These are phyloP conservation scores for Semaprochilodus insignis DNA, from an alignment of 2,797 vertebrate genomes.

Conservation along the genomic window DNA sequence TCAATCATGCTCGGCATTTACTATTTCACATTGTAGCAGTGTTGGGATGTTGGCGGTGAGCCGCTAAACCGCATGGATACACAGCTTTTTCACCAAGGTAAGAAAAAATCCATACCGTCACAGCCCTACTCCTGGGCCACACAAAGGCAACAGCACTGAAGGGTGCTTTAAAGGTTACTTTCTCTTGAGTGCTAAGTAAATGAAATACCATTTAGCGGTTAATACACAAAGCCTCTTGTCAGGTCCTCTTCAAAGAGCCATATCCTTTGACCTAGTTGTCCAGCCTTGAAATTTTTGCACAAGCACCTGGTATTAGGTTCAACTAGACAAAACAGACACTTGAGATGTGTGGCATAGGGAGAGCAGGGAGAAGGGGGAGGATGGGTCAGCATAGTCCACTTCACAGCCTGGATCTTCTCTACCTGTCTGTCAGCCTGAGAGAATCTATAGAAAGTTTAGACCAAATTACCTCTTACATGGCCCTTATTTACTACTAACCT, in stretches of 20 bases:
- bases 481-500: neutral
- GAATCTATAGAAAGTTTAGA: slow-evolving; percentile 55
- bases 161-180: slow-evolving; percentile 77
- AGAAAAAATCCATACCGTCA: too few relatives aligned
- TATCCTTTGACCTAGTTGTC: slow-evolving; percentile 87
- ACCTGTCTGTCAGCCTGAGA: slow-evolving; percentile 68
- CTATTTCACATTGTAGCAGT: too few relatives aligned
- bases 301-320: slow-evolving; percentile 81
- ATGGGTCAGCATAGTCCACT: slow-evolving; percentile 72
- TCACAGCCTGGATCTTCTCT: slow-evolving; percentile 73
- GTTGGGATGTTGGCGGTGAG: too few relatives aligned
- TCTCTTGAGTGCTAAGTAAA: slow-evolving; percentile 83
- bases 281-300: slow-evolving; percentile 81
- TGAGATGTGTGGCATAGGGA: slow-evolving; percentile 73
- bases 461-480: neutral
- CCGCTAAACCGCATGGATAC: too few relatives aligned
- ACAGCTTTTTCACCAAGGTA: too few relatives aligned
- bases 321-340: slow-evolving; percentile 95
- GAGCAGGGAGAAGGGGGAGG: slow-evolving; percentile 74
- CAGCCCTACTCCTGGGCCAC: slow-evolving; percentile 29
- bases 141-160: slow-evolving; percentile 62
- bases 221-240: slow-evolving; percentile 83
- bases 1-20: too few relatives aligned
- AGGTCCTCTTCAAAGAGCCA: slow-evolving; percentile 83
- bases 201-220: slow-evolving; percentile 76